Conservation (phyloP, 2,888 invertebrate genomes). For the Scelioninae gen. 1 region DNA sequence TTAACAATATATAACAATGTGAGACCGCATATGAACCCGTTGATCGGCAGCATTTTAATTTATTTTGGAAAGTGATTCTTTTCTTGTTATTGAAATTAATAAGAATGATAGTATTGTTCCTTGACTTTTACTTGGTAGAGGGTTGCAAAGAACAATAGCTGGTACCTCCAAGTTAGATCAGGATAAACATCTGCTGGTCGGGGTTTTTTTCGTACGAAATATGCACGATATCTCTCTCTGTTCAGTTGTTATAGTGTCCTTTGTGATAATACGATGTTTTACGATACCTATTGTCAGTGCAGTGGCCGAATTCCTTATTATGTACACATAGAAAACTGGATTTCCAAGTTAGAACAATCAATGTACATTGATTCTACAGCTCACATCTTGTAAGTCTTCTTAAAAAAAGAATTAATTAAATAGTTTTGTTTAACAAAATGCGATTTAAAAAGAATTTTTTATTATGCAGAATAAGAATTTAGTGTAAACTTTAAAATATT, state of each 20-base stretch:
- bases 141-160: slow-evolving; percentile 63
- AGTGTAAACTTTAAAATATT: too few species aligned
- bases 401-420: background rate
- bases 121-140: slow-evolving; percentile 61
- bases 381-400: background rate
- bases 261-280: slow-evolving; percentile 61
- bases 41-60: slow-evolving; percentile 49
- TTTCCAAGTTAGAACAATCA: slow-evolving; percentile 27
- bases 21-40: slow-evolving; percentile 11
- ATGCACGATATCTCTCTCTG: slow-evolving; percentile 36
- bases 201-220: slow-evolving; percentile 41
- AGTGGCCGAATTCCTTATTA: slow-evolving; percentile 15
- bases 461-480: too few species aligned
- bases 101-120: slow-evolving; percentile 60
- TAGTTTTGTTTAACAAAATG: background rate
- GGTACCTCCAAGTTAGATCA: slow-evolving; percentile 59
- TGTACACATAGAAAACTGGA: slow-evolving; percentile 36
- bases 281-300: slow-evolving; percentile 28
- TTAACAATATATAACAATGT: slow-evolving; percentile 20
- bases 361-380: slow-evolving; percentile 1
- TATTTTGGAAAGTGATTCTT: slow-evolving; percentile 63
- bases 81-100: slow-evolving; percentile 58
- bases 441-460: too few species aligned
- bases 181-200: slow-evolving; percentile 62
- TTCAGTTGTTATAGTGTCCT: slow-evolving; percentile 42